Evolutionary conservation across 2,797 vertebrate genomes (phyloP), one percentile per base, ranked within the genome.

Genomic region (Jordanella pulchra): DNA sequence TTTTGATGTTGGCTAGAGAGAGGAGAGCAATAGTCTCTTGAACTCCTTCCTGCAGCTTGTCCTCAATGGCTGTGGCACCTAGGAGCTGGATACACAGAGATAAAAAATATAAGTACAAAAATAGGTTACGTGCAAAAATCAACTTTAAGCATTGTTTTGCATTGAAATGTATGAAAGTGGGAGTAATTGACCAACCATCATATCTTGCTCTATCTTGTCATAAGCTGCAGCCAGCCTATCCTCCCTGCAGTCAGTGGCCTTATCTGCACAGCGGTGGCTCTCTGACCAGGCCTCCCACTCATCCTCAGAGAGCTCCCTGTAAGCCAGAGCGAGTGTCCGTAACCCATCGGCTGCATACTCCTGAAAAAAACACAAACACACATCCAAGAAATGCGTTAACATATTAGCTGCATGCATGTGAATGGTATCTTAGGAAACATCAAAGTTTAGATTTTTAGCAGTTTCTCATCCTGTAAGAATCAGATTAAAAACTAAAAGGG

Each of bases 1-100:
- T 96, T 92, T 98, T 98, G 87, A 99, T 98, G 89, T 99, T 98
- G 79, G 97, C 96, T 83, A 99, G 86, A 0, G 96, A 96, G 39
- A 98, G 95, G 67, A 98, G 87, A 48, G 97, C 96, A 0, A 98
- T 97, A 72, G 97, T 99, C 89, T 98, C 97, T 0, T 96, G 95
- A 30, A 99, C 97, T 0, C 97, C 97, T 75, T 98, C 97, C 86
- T 99, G 97, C 72, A 99, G 92, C 79, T 97, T 98, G 90, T 99
- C 97, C 71, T 99, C 97, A 0, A 99, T 97, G 71, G 97, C 97
- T 0, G 97, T 98, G n/a, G 97, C 97, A 45, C 97, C 97, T 9
- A 99, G 89, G 56, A 99, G 93, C 97, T 99, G 63, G 1, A 84
- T 55, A 71, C 69, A 78, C 42, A 81, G 2, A 58, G 11, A 55